Evolutionary conservation across 2,888 invertebrate genomes (phyloP), one percentile per base, ranked within the genome.

Genomic region (Volucella inflata): DNA sequence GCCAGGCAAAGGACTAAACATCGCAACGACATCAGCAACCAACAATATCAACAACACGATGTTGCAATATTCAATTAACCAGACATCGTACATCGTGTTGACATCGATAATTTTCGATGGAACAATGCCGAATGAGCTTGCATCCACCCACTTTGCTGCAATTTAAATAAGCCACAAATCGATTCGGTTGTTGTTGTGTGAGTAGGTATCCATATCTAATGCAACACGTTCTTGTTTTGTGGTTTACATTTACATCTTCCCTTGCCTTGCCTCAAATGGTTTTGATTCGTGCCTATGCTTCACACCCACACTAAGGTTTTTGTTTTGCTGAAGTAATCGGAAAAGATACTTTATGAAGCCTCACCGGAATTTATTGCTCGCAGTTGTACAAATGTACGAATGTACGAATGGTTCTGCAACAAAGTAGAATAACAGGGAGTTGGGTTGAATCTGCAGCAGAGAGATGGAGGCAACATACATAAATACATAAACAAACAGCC

Each of bases 41-140:
- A 50, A 14, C 50, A 16, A 9, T 50, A 14, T n/a, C 50, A 50
- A 16, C 16, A 50, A 60, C 21, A 68, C 71, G 60, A 57, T 85
- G 85, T 81, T 85, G 85, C 74, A 85, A 85, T 57, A 77, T 81
- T 85, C 85, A 85, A 81, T 77, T 85, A 85, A 81, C 81, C 81
- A 81, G n/a, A 40, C 67, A 68, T 81, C 72, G 72, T 77, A 85
- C 85, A 85, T 77, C 81, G 71, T 85, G 85, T 85, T 85, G 85
- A 85, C 85, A 85, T 85, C 81, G 51, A 77, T 81, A 85, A 77
- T 62, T 67, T 59, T 53, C 65, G 21, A 68, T 57, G 68, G 38
- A 79, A 83, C 83, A 79, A 74, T 67, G 68, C 78, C 50, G 78
- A 65, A 14, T n/a, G 44, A 21, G 62, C 53, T 59, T 48, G 71